phyloP scores from a whole-genome alignment of 2,888 invertebrate genomes.

The Gasteruption jaculator region DNA sequence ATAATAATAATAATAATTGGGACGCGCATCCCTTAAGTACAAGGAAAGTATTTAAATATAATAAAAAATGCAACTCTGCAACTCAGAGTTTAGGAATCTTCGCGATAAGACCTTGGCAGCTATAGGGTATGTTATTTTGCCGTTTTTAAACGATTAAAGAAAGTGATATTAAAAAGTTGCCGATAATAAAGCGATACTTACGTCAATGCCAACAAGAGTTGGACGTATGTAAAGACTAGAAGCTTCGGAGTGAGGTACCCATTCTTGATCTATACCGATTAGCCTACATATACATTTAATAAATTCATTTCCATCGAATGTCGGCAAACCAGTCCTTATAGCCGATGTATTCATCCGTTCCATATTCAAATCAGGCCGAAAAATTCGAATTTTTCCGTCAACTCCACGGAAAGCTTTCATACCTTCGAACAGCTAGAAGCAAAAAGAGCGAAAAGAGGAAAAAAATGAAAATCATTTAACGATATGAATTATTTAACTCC shows the following conservation, averaged over 20 bases:
- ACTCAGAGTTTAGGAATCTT: too few relatives aligned
- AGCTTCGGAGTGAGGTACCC: conserved; percentile 90
- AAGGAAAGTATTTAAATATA: too few relatives aligned
- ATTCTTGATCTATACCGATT: conserved; percentile 90
- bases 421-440: conserved; percentile 98
- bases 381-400: conserved; percentile 88
- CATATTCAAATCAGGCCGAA: conserved; percentile 95
- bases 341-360: conserved; percentile 86
- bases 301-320: conserved; percentile 82
- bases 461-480: conserved; percentile 16
- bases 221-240: conserved; percentile 95
- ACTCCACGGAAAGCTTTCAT: conserved; percentile 94
- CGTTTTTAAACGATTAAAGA: too few relatives aligned
- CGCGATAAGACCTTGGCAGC: too few relatives aligned
- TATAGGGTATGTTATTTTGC: too few relatives aligned
- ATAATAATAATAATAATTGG: too few relatives aligned
- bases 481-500: conserved; percentile 8
- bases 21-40: too few relatives aligned
- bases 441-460: conserved; percentile 29
- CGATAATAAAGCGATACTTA: too few relatives aligned
- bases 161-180: too few relatives aligned
- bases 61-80: too few relatives aligned
- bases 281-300: conserved; percentile 80
- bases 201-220: conserved; percentile 94
- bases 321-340: conserved; percentile 77